Conservation (phyloP, 2,888 invertebrate species). For the Exephanes ischioxanthus region DNA sequence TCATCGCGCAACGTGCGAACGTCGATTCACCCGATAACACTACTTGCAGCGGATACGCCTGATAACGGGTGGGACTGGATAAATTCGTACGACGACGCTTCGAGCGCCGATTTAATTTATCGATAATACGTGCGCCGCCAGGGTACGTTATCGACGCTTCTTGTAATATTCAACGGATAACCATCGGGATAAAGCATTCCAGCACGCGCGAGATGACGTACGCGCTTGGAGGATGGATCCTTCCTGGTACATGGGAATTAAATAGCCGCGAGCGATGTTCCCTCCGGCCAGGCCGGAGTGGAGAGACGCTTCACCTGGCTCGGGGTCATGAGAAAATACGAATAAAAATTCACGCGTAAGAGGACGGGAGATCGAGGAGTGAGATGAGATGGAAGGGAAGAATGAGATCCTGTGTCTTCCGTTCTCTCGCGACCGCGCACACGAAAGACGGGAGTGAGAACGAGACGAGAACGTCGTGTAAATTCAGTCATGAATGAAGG, state of each 20-base stretch:
- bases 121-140: constrained; percentile 38
- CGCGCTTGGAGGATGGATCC: not conserved
- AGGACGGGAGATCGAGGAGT: constrained; percentile 46
- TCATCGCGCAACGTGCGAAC: constrained; percentile 52
- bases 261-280: constrained; percentile 6
- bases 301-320: constrained; percentile 24
- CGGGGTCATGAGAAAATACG: constrained; percentile 52
- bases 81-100: constrained; percentile 48
- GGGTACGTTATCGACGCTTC: constrained; percentile 22
- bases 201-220: constrained; percentile 30
- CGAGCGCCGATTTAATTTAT: constrained; percentile 52
- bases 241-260: constrained; percentile 24
- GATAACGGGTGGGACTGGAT: constrained; percentile 35
- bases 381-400: constrained; percentile 31
- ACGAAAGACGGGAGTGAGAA: constrained; percentile 25
- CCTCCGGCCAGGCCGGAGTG: not conserved
- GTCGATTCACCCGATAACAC: constrained; percentile 60
- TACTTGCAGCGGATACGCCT: constrained; percentile 13
- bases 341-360: constrained; percentile 51
- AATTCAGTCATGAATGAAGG: constrained; percentile 80
- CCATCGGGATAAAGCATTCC: constrained; percentile 57
- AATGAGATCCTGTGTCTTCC: constrained; percentile 55
- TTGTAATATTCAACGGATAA: constrained; percentile 14
- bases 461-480: constrained; percentile 66
- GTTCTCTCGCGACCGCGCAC: constrained; percentile 33